Conservation (phyloP, 2,797 vertebrate species). For the Scolopax rusticola region DNA sequence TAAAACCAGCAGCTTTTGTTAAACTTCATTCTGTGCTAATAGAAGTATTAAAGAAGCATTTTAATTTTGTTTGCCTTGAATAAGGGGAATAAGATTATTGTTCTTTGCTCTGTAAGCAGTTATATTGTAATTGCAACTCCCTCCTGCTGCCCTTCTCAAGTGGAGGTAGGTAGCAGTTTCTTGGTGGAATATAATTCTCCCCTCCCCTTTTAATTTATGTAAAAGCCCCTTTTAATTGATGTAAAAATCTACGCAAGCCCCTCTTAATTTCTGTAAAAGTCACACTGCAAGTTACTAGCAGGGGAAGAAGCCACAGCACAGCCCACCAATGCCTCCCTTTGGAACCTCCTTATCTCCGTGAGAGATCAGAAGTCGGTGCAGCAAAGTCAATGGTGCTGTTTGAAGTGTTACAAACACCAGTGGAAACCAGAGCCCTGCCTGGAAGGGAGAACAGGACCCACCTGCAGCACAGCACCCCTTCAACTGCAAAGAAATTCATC, state of each 20-base stretch:
- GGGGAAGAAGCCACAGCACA: not conserved
- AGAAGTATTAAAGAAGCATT: not conserved
- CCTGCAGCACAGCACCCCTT: not conserved
- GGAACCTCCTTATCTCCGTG: not conserved
- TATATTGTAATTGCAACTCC: not conserved
- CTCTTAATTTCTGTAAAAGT: not conserved
- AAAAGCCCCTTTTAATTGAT: not conserved
- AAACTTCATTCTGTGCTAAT: not conserved
- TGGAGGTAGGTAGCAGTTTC: not conserved
- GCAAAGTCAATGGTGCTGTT: not conserved
- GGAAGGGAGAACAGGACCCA: not conserved
- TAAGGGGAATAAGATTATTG: not conserved
- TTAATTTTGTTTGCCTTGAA: not conserved
- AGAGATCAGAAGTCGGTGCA: not conserved
- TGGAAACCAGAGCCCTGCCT: not conserved
- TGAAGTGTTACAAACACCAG: not conserved
- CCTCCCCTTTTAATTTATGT: not conserved
- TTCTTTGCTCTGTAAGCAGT: not conserved
- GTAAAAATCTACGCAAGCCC: no score
- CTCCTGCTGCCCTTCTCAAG: not conserved
- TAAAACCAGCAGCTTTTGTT: not conserved
- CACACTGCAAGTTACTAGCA: not conserved
- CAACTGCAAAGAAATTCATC: not conserved
- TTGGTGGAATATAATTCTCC: not conserved
- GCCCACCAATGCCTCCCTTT: not conserved